These are phyloP conservation scores for Amia ocellicauda DNA, from an alignment of 2,113 vertebrate genomes.

Conservation along the genomic window DNA sequence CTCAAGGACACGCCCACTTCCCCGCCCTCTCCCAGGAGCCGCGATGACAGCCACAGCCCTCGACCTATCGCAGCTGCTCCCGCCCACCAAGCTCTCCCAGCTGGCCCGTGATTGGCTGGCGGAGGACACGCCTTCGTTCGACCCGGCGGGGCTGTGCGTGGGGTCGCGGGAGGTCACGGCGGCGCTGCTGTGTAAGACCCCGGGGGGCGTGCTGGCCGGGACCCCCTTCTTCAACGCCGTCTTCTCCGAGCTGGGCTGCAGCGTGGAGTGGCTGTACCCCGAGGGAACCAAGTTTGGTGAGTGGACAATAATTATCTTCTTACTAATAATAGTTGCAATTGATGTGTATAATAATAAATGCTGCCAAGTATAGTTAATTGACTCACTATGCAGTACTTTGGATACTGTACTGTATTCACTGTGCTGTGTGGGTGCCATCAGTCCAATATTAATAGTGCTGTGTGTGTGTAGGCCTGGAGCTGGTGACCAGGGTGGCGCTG, in stretches of 20 bases:
- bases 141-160: conserved; percentile 64
- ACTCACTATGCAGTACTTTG: too few relatives aligned
- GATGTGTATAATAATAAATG: too few relatives aligned
- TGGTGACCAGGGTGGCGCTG: conserved; percentile 61
- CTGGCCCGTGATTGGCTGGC: conserved; percentile 71
- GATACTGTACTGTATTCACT: too few relatives aligned
- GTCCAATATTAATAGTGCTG: too few relatives aligned
- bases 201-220: conserved; percentile 67
- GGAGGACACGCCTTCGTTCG: conserved; percentile 74
- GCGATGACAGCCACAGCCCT: conserved; percentile 33
- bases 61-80: conserved; percentile 44
- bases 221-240: conserved; percentile 75
- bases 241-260: conserved; percentile 69
- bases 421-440: too few relatives aligned
- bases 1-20: neutral
- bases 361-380: too few relatives aligned
- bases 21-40: too few relatives aligned
- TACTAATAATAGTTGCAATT: neutral
- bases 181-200: conserved; percentile 66
- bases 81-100: conserved; percentile 48
- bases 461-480: conserved; percentile 38
- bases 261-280: conserved; percentile 63
- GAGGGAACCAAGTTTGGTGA: conserved; percentile 61
- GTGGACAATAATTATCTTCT: neutral
- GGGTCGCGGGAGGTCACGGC: conserved; percentile 51